Conservation (phyloP, 2,888 invertebrate genomes). For the Ormyrus labotus region DNA sequence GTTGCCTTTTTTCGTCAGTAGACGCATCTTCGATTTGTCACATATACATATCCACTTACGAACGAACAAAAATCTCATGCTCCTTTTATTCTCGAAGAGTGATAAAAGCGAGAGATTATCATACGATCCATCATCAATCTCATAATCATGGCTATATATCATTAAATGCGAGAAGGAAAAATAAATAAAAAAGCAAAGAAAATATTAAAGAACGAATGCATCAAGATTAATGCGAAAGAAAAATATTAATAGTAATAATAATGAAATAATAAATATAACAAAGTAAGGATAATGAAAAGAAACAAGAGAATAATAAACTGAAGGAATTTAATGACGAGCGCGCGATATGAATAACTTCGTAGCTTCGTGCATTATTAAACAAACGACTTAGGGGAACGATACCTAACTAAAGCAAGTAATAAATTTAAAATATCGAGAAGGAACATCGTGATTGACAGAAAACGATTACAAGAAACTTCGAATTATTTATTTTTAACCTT, state of each 20-base stretch:
- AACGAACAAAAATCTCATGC: slow-evolving; percentile 9
- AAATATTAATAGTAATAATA: slow-evolving; percentile 34
- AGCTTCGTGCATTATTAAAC: not conserved
- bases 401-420: slow-evolving; percentile 25
- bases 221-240: not conserved
- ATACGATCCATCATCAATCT: slow-evolving; percentile 39
- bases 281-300: slow-evolving; percentile 11
- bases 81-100: not conserved
- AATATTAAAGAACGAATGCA: not conserved
- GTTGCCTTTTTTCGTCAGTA: slow-evolving; percentile 10
- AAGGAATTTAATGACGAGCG: not conserved
- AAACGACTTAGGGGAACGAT: not conserved
- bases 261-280: slow-evolving; percentile 32
- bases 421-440: slow-evolving; percentile 39
- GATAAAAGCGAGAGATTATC: slow-evolving; percentile 7
- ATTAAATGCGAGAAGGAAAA: slow-evolving; percentile 46
- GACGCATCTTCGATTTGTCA: slow-evolving; percentile 34
- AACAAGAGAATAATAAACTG: slow-evolving; percentile 39
- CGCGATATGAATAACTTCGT: too few relatives aligned
- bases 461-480: slow-evolving; percentile 36
- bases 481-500: slow-evolving; percentile 46
- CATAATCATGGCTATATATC: slow-evolving; percentile 49
- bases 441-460: slow-evolving; percentile 54
- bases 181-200: slow-evolving; percentile 28
- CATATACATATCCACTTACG: slow-evolving; percentile 51